phyloP scores from a whole-genome alignment of 1,140 invertebrate species.

The Anastrepha obliqua region DNA sequence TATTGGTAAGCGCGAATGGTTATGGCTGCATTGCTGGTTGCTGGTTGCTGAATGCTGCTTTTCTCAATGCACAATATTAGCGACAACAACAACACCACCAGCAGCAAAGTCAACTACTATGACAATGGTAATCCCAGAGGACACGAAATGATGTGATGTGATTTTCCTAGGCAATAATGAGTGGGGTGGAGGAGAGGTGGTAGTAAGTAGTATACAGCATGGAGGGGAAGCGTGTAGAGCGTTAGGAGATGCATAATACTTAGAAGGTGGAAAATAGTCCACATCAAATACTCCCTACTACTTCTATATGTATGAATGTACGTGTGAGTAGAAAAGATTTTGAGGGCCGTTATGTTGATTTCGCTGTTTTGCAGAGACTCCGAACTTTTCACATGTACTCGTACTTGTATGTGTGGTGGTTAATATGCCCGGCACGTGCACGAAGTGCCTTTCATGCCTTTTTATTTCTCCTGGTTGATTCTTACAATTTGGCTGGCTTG shows the following conservation, averaged over 20 bases:
- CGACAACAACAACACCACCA: not conserved
- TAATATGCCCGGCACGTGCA: not conserved
- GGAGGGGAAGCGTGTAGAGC: not conserved
- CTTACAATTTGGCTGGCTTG: not conserved
- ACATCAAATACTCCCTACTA: not conserved
- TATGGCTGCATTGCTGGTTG: not conserved
- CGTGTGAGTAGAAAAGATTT: not conserved
- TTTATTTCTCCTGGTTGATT: not conserved
- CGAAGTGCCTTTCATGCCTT: not conserved
- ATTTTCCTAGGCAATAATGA: not conserved
- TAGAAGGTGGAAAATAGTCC: not conserved
- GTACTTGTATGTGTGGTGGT: no score
- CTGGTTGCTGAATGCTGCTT: not conserved
- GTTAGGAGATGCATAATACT: not conserved
- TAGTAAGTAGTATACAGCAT: no score
- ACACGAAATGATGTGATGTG: slow-evolving; percentile 1
- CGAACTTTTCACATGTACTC: no score
- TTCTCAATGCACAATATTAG: not conserved
- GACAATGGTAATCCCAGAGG: slow-evolving; percentile 59
- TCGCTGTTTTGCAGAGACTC: no score
- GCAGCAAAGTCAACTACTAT: slow-evolving; percentile 52
- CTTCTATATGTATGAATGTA: not conserved
- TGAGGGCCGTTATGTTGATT: no score
- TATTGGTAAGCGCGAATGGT: no score
- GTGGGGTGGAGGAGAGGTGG: not conserved